Conservation (phyloP, 2,797 vertebrate genomes). For the Sarcophilus harrisii region DNA sequence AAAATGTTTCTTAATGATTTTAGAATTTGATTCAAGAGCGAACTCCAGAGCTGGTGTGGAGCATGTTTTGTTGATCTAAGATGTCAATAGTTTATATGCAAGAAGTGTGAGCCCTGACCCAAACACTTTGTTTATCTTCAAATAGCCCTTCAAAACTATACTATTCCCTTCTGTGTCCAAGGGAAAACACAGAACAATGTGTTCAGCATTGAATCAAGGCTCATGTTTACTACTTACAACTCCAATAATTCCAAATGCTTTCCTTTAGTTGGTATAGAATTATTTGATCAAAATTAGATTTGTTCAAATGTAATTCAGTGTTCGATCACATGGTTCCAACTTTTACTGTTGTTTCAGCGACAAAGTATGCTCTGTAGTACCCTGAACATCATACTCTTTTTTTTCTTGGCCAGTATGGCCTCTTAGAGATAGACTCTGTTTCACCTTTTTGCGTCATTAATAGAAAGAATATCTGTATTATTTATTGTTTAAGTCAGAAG, state of each 20-base stretch:
- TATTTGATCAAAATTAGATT: background rate
- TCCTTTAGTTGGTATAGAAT: background rate
- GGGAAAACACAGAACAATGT: background rate
- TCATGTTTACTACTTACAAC: background rate
- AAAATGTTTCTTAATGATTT: background rate
- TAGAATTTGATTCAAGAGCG: background rate
- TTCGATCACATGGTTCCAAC: background rate
- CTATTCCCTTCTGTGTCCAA: background rate
- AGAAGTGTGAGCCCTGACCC: background rate
- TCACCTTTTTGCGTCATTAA: background rate
- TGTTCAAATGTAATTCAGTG: background rate
- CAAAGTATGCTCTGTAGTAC: background rate
- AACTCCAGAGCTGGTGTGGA: background rate
- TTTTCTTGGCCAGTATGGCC: background rate
- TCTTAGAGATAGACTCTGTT: background rate
- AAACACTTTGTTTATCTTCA: background rate
- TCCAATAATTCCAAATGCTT: background rate
- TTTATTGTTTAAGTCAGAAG: background rate
- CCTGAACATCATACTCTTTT: background rate
- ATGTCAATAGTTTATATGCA: background rate
- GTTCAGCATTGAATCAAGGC: background rate
- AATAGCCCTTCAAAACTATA: background rate
- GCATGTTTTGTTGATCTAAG: background rate
- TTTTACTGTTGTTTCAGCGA: background rate
- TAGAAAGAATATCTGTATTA: background rate